Conservation (phyloP, 2,888 invertebrate genomes). For the Erebia epiphron region DNA sequence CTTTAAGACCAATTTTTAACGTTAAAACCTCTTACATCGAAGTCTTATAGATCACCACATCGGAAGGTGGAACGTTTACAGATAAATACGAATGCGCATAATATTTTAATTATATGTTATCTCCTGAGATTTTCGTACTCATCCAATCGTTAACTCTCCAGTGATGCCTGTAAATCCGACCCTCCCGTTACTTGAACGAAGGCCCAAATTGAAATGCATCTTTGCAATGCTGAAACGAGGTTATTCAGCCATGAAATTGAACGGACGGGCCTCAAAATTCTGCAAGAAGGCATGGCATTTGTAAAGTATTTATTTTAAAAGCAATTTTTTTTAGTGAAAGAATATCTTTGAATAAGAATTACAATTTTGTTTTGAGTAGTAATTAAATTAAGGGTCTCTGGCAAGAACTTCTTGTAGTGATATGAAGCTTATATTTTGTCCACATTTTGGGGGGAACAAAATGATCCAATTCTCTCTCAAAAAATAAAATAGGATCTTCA, state of each 20-base stretch:
- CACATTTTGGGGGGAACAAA: too few species aligned
- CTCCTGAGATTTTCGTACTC: slow-evolving; percentile 55
- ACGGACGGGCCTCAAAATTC: slow-evolving; percentile 72
- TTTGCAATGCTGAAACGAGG: slow-evolving; percentile 72
- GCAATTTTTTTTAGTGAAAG: slow-evolving; percentile 12
- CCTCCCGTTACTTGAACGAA: slow-evolving; percentile 70
- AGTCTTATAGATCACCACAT: too few species aligned
- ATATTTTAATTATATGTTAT: slow-evolving; percentile 40
- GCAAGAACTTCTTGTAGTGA: too few species aligned
- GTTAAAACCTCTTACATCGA: too few species aligned
- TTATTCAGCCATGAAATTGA: slow-evolving; percentile 74
- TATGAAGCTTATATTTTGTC: too few species aligned
- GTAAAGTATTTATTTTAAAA: slow-evolving; percentile 53
- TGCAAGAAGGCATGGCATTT: slow-evolving; percentile 60
- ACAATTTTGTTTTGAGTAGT: too few species aligned
- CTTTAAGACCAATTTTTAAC: too few species aligned
- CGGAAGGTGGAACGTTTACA: slow-evolving; percentile 19
- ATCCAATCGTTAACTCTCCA: slow-evolving; percentile 63
- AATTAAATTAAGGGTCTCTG: too few species aligned
- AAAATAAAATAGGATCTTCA: slow-evolving; percentile 11
- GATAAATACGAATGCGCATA: slow-evolving; percentile 35
- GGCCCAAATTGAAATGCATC: slow-evolving; percentile 74
- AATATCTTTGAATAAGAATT: background rate
- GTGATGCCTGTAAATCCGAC: slow-evolving; percentile 61
- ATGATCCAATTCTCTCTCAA: background rate